Conservation (phyloP, 2,888 invertebrate genomes). For the Brachynemurus nebulosus region DNA sequence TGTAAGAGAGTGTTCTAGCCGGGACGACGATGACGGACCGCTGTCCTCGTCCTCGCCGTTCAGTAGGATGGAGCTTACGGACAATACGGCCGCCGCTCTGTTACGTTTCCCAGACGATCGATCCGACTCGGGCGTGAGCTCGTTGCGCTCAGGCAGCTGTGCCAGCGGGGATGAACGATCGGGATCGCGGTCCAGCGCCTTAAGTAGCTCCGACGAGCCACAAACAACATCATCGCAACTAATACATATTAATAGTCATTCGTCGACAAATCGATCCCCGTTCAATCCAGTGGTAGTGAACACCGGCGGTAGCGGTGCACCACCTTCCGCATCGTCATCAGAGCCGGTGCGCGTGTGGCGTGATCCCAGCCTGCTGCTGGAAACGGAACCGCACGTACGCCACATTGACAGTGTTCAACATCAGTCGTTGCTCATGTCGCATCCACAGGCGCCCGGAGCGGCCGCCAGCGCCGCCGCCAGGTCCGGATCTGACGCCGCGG, state of each 20-base stretch:
- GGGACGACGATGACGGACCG: conserved; percentile 34
- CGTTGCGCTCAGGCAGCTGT: conserved; percentile 51
- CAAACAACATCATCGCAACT: conserved; percentile 26
- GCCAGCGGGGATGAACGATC: conserved; percentile 56
- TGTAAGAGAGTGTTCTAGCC: conserved; percentile 25
- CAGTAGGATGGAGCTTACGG: conserved; percentile 31
- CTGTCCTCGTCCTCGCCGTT: conserved; percentile 27
- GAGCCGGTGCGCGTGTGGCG: conserved; percentile 38
- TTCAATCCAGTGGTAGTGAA: conserved; percentile 13
- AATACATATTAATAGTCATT: conserved; percentile 13
- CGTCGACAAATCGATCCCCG: conserved; percentile 25
- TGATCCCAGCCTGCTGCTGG: conserved; percentile 39
- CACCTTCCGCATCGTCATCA: conserved; percentile 24
- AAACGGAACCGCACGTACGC: conserved; percentile 36
- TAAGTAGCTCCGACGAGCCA: conserved; percentile 60
- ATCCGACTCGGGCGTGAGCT: conserved; percentile 61
- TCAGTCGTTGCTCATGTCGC: conserved; percentile 44
- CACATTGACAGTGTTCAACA: conserved; percentile 49
- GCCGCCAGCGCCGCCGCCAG: conserved; percentile 20
- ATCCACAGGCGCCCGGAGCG: conserved; percentile 30
- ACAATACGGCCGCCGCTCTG: conserved; percentile 19
- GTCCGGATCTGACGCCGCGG: conserved; percentile 23
- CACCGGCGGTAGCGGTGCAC: conserved; percentile 50
- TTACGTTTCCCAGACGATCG: conserved; percentile 28
- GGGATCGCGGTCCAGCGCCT: conserved; percentile 59